Evolutionary conservation across 2,797 vertebrate genomes (phyloP), one percentile per base, ranked within the genome.

Genomic region (Enteromius anoplus): DNA sequence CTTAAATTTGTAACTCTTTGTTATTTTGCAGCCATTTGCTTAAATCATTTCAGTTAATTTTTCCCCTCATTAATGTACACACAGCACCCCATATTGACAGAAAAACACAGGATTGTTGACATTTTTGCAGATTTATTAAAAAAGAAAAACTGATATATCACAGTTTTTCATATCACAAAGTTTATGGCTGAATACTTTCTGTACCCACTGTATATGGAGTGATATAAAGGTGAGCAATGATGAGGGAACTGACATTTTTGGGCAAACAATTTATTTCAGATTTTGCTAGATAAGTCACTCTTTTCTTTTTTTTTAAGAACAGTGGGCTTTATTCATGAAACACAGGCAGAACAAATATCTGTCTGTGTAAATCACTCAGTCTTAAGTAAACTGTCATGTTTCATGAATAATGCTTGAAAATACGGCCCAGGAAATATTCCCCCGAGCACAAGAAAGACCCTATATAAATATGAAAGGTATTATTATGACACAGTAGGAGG

Each of bases 401-500:
- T 47, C 40, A 77, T 64, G 47, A 53, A 73, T 37, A 73, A 53
- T 14, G 9, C 58, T 64, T 21, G 42, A 0, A 17, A 64, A 62
- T 77, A 29, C 11, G 58, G 23, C 14, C 32, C 68, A 79, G 75
- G 70, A 40, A 62, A 29, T 15, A 32, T 68, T 42, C 19, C 53
- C 4, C 23, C 3, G 10, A 77, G 37, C 40, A 77, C 23, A 29
- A 23, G 55, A 64, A 77, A 77, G 37, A 60, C 17, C 37, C 37
- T 81, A 58, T 55, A 29, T 69, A 58, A 42, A 70, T 12, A 53
- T 70, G 26, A 60, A 26, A 71, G 1, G 11, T 71, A 58, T 58
- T 53, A 53, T 68, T 55, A 29, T 70, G 17, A 64, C 51, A 66
- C 17, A 53, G 29, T 21, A 58, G 51, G 32, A 80, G 68, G 26